phyloP scores from a whole-genome alignment of 2,113 vertebrate species.

The Rhizomys pruinosus region DNA sequence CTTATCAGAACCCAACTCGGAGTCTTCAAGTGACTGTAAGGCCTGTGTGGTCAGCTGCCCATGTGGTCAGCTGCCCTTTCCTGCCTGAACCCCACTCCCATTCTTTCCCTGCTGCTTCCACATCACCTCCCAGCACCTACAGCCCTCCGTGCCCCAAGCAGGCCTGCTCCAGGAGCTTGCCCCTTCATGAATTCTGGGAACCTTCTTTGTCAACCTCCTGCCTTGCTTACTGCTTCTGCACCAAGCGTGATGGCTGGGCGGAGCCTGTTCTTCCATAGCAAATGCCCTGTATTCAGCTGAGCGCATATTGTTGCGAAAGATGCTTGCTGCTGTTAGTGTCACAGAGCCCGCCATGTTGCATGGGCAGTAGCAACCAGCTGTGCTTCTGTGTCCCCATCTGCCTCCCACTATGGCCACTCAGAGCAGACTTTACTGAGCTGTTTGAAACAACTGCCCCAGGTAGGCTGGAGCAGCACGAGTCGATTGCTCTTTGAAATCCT shows the following conservation, averaged over 20 bases:
- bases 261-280: background rate
- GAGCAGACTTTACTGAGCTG: background rate
- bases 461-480: background rate
- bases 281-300: background rate
- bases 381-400: background rate
- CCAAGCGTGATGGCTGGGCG: background rate
- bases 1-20: background rate
- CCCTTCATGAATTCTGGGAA: too few relatives aligned
- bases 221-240: background rate
- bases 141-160: background rate
- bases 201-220: background rate
- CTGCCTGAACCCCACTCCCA: background rate
- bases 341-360: background rate
- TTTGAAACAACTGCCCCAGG: background rate
- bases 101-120: too few relatives aligned
- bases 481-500: background rate
- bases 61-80: fast-evolving
- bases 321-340: background rate
- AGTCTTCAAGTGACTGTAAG: too few relatives aligned
- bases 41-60: fast-evolving
- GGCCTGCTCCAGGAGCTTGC: too few relatives aligned
- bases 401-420: background rate
- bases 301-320: background rate
- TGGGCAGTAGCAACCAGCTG: background rate
- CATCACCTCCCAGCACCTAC: background rate